Evolutionary conservation across 2,113 vertebrate species (phyloP).

Genomic region (Nibea albiflora): DNA sequence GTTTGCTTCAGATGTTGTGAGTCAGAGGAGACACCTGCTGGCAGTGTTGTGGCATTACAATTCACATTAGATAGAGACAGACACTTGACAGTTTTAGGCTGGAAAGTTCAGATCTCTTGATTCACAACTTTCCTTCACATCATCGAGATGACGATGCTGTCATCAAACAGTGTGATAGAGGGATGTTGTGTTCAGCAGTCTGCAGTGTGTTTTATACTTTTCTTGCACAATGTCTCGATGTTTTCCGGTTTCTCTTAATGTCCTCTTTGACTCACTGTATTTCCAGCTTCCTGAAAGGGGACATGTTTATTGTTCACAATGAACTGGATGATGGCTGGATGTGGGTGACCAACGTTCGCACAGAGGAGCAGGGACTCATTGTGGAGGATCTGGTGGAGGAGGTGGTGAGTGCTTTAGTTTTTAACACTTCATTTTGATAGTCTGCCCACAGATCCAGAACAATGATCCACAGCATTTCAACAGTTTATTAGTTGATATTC

Average conservation of each 20-base stretch:
- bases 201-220: not conserved
- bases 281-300: constrained; percentile 97
- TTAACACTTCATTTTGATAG: too few relatives aligned
- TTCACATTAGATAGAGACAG: not conserved
- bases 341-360: constrained; percentile 98
- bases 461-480: too few relatives aligned
- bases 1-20: constrained; percentile 6
- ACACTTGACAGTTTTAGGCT: too few relatives aligned
- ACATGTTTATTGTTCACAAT: constrained; percentile 99
- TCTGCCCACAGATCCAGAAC: too few relatives aligned
- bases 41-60: constrained; percentile 29
- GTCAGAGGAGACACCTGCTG: constrained; percentile 69
- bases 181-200: not conserved
- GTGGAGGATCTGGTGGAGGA: constrained; percentile 97
- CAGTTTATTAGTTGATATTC: too few relatives aligned
- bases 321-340: constrained; percentile 99
- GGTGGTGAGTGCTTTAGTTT: constrained; percentile 89
- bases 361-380: constrained; percentile 98
- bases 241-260: not conserved
- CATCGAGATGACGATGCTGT: not conserved
- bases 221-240: not conserved
- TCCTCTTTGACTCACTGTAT: constrained; percentile 20
- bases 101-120: not conserved
- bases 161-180: not conserved
- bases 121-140: not conserved